Conservation (phyloP, 2,888 invertebrate genomes). For the Cephus sareptanus region DNA sequence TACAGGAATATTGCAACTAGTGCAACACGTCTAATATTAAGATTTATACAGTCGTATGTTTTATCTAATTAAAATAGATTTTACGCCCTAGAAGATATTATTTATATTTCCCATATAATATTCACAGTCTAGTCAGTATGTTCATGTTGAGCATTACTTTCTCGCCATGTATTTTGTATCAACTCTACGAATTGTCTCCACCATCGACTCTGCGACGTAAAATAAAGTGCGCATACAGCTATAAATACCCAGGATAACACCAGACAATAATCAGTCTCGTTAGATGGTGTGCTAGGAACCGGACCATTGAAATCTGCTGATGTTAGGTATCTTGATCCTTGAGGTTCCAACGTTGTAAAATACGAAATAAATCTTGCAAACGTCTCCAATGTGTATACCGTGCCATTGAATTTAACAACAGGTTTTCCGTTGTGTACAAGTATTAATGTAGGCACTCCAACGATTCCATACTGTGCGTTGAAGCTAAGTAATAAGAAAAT, state of each 20-base stretch:
- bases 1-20: conserved; percentile 33
- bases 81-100: neutral
- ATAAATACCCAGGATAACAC: conserved; percentile 89
- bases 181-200: conserved; percentile 86
- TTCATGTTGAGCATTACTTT: conserved; percentile 85
- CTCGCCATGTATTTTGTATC: conserved; percentile 87
- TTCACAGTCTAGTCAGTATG: conserved; percentile 72
- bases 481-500: conserved; percentile 67
- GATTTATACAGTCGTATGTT: neutral
- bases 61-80: neutral
- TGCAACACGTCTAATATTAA: conserved; percentile 21
- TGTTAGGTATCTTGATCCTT: conserved; percentile 75
- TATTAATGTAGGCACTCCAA: conserved; percentile 89
- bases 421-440: conserved; percentile 91
- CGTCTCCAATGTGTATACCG: conserved; percentile 81
- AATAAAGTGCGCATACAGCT: conserved; percentile 77
- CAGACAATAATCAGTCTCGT: conserved; percentile 84
- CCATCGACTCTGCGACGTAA: conserved; percentile 80
- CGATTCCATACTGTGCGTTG: conserved; percentile 91
- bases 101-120: neutral
- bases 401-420: conserved; percentile 85
- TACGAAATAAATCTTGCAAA: conserved; percentile 83
- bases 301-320: conserved; percentile 85
- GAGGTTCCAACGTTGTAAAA: conserved; percentile 77
- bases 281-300: conserved; percentile 79